Evolutionary conservation across 2,888 invertebrate genomes (phyloP), one percentile per base, ranked within the genome.

Genomic region (Diaphora mendica): DNA sequence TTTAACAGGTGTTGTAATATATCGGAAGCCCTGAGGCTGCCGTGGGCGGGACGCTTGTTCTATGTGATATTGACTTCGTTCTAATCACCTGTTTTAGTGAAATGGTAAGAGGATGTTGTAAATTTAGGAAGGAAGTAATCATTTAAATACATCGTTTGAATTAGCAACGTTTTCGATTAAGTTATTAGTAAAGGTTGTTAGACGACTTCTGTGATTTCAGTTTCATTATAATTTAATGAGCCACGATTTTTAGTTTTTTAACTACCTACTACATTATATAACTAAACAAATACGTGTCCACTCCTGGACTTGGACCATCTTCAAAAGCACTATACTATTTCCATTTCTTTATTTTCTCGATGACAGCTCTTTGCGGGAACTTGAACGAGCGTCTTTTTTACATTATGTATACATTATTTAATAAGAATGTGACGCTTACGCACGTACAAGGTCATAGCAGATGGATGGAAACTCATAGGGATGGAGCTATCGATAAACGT

Each of bases 1-100:
- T 70, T 79, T 79, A 84, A 80, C 80, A 85, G 80, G 79, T 84
- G 83, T 82, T 68, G 68, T 74, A 72, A 71, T 68, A 72, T 76
- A 80, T 83, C 73, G 78, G 82, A 85, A 83, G 77, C 75, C 74
- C 73, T 51, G 59, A 42, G 67, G 74, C 77, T 71, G 44, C 44
- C 17, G 80, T 82, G 73, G 82, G 82, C 69, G 80, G 69, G 55
- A 51, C 55, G 70, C 71, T 77, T 76, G 76, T 76, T 75, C 68
- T 72, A 71, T 42, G 67, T 48, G 55, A 71, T 51, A 35, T 26
- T 74, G 42, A 71, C 68, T 81, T 70, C 68, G 59, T 5, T 66
- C 72, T 62, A 33, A 71, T 64, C 71, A 74, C 69, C 33, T 74
- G 73, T 73, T 68, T 68, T 42, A n/a, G 26, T 5, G 66, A 17